These are phyloP conservation scores for Murina feae DNA, from an alignment of 2,113 vertebrate genomes.

Conservation along the genomic window DNA sequence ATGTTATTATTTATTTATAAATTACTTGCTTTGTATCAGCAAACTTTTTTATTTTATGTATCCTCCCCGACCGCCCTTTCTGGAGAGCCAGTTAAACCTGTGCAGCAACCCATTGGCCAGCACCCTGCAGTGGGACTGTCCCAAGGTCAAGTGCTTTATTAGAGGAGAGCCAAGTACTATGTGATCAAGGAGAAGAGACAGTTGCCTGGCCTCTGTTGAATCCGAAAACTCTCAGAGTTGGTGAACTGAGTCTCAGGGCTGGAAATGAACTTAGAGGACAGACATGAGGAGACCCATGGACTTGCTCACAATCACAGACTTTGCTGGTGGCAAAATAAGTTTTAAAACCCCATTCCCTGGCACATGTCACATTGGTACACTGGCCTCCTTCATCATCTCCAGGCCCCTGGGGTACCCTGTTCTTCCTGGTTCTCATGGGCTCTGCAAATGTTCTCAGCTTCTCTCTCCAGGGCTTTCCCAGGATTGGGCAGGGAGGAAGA, in stretches of 20 bases:
- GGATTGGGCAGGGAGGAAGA: neutral
- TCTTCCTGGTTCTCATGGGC: neutral
- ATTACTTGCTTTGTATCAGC: neutral
- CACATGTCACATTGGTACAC: fast-evolving
- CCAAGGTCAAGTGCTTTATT: neutral
- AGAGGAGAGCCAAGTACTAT: neutral
- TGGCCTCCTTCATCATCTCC: neutral
- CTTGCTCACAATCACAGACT: neutral
- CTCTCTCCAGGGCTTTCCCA: neutral
- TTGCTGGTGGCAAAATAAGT: neutral
- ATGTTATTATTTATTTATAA: neutral
- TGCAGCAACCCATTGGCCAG: neutral
- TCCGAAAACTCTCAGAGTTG: neutral
- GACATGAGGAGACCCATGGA: neutral
- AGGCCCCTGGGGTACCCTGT: neutral
- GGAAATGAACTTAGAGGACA: neutral
- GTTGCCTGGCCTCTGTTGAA: neutral
- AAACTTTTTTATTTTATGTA: neutral
- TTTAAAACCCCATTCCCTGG: neutral
- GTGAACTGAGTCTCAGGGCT: neutral
- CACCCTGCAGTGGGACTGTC: neutral
- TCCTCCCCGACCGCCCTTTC: neutral
- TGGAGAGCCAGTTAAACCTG: neutral
- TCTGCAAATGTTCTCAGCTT: neutral
- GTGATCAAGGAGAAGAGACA: neutral